These are phyloP conservation scores for Cinclus mexicanus DNA, from an alignment of 2,113 vertebrate species.

Conservation along the genomic window DNA sequence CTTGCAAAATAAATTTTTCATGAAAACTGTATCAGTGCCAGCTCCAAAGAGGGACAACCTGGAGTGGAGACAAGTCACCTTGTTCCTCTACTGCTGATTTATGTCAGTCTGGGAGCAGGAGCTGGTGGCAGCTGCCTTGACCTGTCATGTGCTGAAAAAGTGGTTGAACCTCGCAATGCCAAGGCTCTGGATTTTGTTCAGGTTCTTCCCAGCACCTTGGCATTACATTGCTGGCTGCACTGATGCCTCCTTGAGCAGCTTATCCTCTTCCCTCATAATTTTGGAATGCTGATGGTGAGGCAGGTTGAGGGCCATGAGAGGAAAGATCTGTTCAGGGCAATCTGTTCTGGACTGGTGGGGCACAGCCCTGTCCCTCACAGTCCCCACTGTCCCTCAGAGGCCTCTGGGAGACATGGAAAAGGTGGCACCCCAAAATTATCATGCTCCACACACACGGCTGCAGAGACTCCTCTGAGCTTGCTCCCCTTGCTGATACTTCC, in stretches of 20 bases:
- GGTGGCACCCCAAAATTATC: too few relatives aligned
- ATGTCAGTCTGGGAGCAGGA: neutral
- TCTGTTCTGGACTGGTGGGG: neutral
- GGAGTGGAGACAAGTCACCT: neutral
- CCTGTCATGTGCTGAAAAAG: neutral
- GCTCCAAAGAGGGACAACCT: slow-evolving; percentile 22
- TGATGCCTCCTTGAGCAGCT: neutral
- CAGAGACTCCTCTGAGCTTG: neutral
- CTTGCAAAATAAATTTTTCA: slow-evolving; percentile 49
- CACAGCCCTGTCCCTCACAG: neutral
- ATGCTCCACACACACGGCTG: accelerated
- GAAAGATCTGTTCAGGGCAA: neutral
- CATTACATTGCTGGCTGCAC: neutral
- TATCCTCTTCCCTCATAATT: accelerated
- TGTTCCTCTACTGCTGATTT: neutral
- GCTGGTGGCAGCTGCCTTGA: slow-evolving; percentile 13
- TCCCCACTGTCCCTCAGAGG: neutral
- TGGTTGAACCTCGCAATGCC: neutral
- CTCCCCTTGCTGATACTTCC: neutral
- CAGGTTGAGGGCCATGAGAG: neutral
- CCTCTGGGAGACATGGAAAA: neutral
- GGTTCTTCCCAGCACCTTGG: neutral
- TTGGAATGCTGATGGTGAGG: neutral
- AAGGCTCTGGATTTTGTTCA: neutral
- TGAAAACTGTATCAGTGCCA: slow-evolving; percentile 31